These are phyloP conservation scores for Anguilla marmorata DNA, from an alignment of 2,797 vertebrate species.

Conservation along the genomic window DNA sequence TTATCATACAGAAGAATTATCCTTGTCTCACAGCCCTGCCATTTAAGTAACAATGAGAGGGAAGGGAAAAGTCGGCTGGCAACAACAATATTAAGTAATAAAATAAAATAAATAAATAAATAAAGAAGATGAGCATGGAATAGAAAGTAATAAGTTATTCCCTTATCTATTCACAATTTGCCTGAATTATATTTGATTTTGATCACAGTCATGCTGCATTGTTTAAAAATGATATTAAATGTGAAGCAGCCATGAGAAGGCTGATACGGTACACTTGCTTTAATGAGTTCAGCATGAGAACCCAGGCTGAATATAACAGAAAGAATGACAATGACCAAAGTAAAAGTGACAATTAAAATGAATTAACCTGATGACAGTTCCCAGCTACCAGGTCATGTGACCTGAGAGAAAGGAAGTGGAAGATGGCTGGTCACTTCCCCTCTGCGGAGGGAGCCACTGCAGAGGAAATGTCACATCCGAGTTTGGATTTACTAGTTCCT, in stretches of 20 bases:
- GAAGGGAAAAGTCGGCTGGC: neutral
- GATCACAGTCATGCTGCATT: neutral
- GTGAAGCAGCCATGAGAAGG: neutral
- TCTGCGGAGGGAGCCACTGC: neutral
- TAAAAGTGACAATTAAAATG: neutral
- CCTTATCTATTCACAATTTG: neutral
- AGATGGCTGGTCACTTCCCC: neutral
- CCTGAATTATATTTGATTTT: neutral
- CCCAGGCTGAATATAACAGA: neutral
- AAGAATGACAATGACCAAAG: neutral
- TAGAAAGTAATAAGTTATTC: neutral
- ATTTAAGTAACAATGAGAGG: neutral
- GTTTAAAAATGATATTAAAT: neutral
- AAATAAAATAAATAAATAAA: neutral
- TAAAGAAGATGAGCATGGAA: neutral
- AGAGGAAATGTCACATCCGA: slow-evolving; percentile 15
- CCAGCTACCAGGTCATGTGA: slow-evolving; percentile 14
- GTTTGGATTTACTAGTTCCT: slow-evolving; percentile 11
- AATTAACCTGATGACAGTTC: neutral
- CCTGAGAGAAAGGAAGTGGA: neutral
- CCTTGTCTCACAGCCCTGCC: too few relatives aligned
- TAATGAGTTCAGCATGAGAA: neutral
- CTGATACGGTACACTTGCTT: neutral
- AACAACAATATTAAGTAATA: neutral
- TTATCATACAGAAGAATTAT: neutral